phyloP scores from a whole-genome alignment of 2,113 vertebrate species.

The Halcyon malimbica region DNA sequence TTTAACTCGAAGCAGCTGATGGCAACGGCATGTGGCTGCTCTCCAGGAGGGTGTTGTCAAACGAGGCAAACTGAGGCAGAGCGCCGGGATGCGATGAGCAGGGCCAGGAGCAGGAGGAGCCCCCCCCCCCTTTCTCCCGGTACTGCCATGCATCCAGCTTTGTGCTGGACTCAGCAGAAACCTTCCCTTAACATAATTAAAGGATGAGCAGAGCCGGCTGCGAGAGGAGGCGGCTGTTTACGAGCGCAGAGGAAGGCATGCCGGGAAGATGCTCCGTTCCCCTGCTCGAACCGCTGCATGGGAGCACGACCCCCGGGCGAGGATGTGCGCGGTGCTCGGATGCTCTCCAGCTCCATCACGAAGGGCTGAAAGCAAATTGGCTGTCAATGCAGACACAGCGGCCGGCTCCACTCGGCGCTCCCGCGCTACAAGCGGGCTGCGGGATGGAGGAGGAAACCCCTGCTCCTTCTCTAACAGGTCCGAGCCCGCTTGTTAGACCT shows the following conservation, averaged over 20 bases:
- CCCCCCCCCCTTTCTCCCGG: fast-evolving
- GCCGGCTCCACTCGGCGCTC: neutral
- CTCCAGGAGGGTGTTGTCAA: neutral
- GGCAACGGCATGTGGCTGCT: neutral
- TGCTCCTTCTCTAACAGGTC: neutral
- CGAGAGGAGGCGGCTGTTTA: neutral
- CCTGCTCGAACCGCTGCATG: neutral
- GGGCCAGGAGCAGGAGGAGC: neutral
- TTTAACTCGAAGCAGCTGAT: neutral
- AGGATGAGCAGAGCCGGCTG: slow-evolving; percentile 6
- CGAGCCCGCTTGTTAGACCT: slow-evolving; percentile 28
- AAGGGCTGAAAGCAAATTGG: slow-evolving; percentile 14
- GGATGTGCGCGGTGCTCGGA: fast-evolving
- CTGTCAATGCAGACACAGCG: neutral
- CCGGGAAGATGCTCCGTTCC: neutral
- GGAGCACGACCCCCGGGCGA: neutral
- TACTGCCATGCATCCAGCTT: neutral
- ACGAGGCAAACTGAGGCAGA: neutral
- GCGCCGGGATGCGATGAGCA: neutral
- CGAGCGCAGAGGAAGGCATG: neutral
- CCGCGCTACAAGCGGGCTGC: fast-evolving
- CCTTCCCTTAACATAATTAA: slow-evolving; percentile 40
- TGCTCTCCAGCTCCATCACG: neutral
- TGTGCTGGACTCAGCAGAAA: slow-evolving; percentile 39
- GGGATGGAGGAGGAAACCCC: neutral